Base-by-base conservation (phyloP, 2,113 vertebrate genomes). In the Apodemus speciosus region DNA sequence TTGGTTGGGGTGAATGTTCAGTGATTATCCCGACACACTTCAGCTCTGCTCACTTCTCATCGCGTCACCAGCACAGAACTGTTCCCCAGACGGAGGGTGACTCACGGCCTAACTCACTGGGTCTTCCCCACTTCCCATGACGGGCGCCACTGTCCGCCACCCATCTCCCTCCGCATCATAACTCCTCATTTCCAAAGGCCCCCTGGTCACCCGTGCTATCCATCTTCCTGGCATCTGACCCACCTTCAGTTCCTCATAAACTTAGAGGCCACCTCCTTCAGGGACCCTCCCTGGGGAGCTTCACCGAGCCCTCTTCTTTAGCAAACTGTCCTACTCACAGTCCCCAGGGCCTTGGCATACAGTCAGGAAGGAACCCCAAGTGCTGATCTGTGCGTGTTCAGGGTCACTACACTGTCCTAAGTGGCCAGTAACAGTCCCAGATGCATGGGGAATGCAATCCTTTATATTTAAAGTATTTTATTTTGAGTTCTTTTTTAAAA, bases 401-500 rank as follows among this genome's bases (percentile, higher is more conserved):
- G 6, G 35, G n/a, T 25, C 38, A 14, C 84, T 35, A 46, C 30
- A 35, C 18, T 1, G 62, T 46, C 46, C 46, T 38, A 72, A 46
- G 40, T 23, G 49, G 73, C 38, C 62, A 64, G 21, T 0, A 60
- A 60, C 56, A 51, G 35, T 23, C 56, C 62, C 11, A n/a, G 40
- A 91, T 27, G 35, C 43, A 62, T 9, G 18, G 79, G 23, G 14
- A 6, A 87, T 6, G 8, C 14, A 10, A 7, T 85, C 58, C 16
- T 94, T 90, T 15, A 64, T 43, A 84, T 84, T 64, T 46, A 21
- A 64, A 94, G 85, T 87, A 56, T 94, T 97, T 97, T 96, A 97
- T 96, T 97, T 79, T 53, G 38, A 95, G 92, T 93, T 91, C 51
- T 94, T 95, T 84, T n/a, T 46, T 4, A 32, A 76, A 92, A 91